phyloP scores from a whole-genome alignment of 1,140 invertebrate genomes.

The Adelges cooleyi region DNA sequence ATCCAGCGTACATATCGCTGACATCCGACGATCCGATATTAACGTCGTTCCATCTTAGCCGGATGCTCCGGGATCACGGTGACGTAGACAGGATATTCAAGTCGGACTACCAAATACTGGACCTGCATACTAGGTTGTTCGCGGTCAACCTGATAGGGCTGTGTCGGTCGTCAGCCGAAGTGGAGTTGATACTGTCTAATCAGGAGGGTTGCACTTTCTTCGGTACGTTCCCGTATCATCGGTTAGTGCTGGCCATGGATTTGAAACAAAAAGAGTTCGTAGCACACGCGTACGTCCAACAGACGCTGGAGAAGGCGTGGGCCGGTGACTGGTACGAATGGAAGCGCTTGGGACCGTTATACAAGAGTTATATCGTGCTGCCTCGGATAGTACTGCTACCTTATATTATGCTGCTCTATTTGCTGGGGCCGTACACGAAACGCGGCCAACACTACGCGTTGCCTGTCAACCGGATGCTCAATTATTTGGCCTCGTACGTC shows the following conservation, averaged over 20 bases:
- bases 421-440: constrained; percentile 40
- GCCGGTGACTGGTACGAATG: constrained; percentile 46
- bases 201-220: constrained; percentile 37
- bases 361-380: constrained; percentile 37
- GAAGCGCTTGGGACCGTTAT: constrained; percentile 38
- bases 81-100: background rate
- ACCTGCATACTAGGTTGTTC: background rate
- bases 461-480: constrained; percentile 47
- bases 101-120: background rate
- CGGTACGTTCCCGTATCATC: constrained; percentile 42
- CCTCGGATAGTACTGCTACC: constrained; percentile 40
- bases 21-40: constrained; percentile 53
- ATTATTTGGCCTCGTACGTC: constrained; percentile 47
- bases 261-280: constrained; percentile 62
- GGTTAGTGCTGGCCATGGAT: constrained; percentile 56
- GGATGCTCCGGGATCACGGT: background rate
- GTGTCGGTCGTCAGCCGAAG: constrained; percentile 40
- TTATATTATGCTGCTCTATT: constrained; percentile 39
- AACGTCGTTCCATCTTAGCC: constrained; percentile 43
- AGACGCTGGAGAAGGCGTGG: constrained; percentile 43
- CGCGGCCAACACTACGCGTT: constrained; percentile 40
- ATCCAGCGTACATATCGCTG: constrained; percentile 54
- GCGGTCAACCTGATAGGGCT: background rate
- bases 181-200: constrained; percentile 51
- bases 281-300: constrained; percentile 60